phyloP scores from a whole-genome alignment of 2,113 vertebrate species.

The Cygnus atratus region DNA sequence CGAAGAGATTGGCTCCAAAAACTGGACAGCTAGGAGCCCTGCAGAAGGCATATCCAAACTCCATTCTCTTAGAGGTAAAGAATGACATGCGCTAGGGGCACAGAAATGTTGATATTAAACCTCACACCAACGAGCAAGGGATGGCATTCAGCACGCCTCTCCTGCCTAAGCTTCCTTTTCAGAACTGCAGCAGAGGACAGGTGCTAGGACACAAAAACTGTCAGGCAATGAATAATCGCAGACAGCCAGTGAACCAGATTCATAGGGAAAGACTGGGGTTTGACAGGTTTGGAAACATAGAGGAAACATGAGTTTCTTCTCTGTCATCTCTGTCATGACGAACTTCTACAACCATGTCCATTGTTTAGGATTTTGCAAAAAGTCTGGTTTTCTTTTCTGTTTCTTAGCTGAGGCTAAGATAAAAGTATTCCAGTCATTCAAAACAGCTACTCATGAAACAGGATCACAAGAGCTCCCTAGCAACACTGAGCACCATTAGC shows the following conservation, averaged over 20 bases:
- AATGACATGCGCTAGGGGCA: neutral
- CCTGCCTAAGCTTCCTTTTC: neutral
- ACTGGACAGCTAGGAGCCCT: neutral
- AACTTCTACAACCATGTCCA: rapidly evolving
- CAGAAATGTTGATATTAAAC: rapidly evolving
- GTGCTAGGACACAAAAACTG: neutral
- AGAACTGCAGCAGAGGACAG: neutral
- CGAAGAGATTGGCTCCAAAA: neutral
- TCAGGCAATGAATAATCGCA: neutral
- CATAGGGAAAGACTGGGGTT: neutral
- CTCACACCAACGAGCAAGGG: neutral
- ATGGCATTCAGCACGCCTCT: neutral
- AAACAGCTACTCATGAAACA: neutral
- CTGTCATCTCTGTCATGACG: rapidly evolving
- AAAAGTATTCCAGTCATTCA: neutral
- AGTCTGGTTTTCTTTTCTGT: neutral
- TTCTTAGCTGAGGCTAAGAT: neutral
- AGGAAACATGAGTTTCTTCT: neutral
- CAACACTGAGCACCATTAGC: neutral
- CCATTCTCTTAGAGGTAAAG: neutral
- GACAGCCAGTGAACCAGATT: neutral
- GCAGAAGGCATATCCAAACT: neutral
- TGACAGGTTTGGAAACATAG: neutral
- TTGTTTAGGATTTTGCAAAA: neutral
- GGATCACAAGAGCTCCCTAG: neutral